Evolutionary conservation across 1,140 invertebrate genomes (phyloP), one percentile per base, ranked within the genome.

Genomic region (Megathymus violae): DNA sequence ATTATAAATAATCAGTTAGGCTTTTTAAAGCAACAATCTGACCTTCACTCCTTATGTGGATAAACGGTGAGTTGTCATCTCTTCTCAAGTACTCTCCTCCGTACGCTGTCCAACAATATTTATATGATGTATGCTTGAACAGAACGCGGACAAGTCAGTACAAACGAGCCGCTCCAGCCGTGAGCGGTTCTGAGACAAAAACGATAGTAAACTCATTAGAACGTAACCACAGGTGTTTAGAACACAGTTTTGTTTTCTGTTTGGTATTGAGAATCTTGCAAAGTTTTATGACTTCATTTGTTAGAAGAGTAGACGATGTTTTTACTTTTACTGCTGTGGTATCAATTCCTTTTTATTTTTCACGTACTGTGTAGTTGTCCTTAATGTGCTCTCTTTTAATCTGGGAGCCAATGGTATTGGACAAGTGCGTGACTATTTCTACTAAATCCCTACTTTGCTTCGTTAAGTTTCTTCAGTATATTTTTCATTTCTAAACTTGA

Each of bases 401-500:
- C 16, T 34, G 13, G 9, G 17, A 14, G 9, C 25, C 25, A 3
- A 50, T n/a, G 1, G 46, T 50, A 15, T 50, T 22, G 1, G 25
- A 50, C 6, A 50, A 14, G 14, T 9, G 7, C 7, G 31, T 2
- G 1, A 50, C 46, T 25, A 50, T 50, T 4, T 50, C 27, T 5
- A 50, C 4, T 16, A 50, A 14, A 9, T 50, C 46, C n/a, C 7
- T 31, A 5, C 9, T 50, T 50, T 9, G 46, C 15, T 9, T 50
- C 46, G 10, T 34, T 34, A 4, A 4, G 11, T 9, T 19, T 34
- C 15, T 50, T 50, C 5, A 13, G 46, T 14, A 50, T 13, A 16
- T 50, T 50, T 50, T 50, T 50, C 0, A 50, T 16, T 34, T 50
- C 25, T 4, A 50, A 50, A 31, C 31, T 50, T 14, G 13, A 14